These are phyloP conservation scores for Cephalophus harveyi DNA, from an alignment of 2,113 vertebrate species.

Conservation along the genomic window DNA sequence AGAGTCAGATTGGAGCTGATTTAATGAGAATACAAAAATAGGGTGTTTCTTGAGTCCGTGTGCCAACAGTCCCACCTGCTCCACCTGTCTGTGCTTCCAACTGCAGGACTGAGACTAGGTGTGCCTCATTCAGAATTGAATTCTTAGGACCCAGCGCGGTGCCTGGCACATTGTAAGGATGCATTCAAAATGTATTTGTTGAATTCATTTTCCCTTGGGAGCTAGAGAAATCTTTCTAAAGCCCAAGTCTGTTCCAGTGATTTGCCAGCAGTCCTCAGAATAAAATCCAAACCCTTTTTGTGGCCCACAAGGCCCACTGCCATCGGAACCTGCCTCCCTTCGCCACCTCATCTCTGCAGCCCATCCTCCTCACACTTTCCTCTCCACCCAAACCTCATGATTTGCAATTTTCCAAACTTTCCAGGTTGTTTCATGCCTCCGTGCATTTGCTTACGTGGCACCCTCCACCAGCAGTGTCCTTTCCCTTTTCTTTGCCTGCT, in stretches of 20 bases:
- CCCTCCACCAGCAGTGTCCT: background rate
- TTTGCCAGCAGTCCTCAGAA: background rate
- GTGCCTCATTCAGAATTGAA: background rate
- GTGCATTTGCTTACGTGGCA: background rate
- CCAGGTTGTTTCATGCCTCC: constrained; percentile 44
- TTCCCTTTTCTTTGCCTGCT: constrained; percentile 37
- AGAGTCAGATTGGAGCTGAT: constrained; percentile 6
- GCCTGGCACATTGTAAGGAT: background rate
- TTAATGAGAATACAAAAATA: background rate
- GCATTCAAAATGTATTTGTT: background rate
- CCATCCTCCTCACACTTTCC: background rate
- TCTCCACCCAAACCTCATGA: background rate
- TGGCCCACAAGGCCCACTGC: background rate
- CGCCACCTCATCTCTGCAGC: background rate
- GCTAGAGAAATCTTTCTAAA: constrained; percentile 11
- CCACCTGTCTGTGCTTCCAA: background rate
- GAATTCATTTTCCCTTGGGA: background rate
- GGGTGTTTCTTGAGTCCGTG: background rate
- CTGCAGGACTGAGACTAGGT: background rate
- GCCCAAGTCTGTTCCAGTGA: background rate
- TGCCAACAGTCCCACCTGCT: constrained; percentile 21
- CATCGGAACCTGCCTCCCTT: background rate
- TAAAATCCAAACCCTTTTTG: background rate
- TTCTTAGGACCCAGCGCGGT: background rate
- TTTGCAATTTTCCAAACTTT: constrained; percentile 32